phyloP scores from a whole-genome alignment of 2,797 vertebrate genomes.

The Acestrorhynchus altus region DNA sequence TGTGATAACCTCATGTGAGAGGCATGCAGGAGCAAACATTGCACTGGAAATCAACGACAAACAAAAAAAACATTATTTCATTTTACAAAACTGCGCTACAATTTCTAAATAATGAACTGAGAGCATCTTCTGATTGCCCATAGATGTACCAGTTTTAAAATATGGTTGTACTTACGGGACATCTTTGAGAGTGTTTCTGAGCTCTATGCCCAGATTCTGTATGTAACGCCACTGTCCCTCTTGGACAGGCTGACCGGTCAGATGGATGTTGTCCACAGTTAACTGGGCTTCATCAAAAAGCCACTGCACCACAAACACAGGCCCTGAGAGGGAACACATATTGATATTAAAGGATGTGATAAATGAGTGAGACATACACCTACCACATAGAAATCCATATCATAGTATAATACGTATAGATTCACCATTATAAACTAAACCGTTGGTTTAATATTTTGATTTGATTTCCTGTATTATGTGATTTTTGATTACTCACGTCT shows the following conservation, averaged over 20 bases:
- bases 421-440: background rate
- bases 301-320: conserved; percentile 97
- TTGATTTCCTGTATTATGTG: background rate
- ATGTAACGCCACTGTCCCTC: conserved; percentile 98
- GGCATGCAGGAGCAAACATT: conserved; percentile 94
- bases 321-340: conserved; percentile 74
- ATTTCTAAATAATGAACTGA: background rate
- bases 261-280: conserved; percentile 94
- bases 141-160: background rate
- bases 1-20: conserved; percentile 95
- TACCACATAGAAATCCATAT: background rate
- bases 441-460: background rate
- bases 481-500: conserved; percentile 81
- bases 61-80: background rate
- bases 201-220: conserved; percentile 91
- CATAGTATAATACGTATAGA: too few relatives aligned
- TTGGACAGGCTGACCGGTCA: conserved; percentile 94
- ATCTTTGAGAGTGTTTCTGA: conserved; percentile 93
- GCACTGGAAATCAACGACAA: conserved; percentile 77
- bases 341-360: background rate
- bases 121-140: too few relatives aligned
- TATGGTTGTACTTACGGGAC: conserved; percentile 82
- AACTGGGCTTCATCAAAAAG: conserved; percentile 97
- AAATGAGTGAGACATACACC: background rate
- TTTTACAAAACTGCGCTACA: background rate